These are phyloP conservation scores for Sarcophaga bullata DNA, from an alignment of 1,140 invertebrate genomes.

Conservation along the genomic window DNA sequence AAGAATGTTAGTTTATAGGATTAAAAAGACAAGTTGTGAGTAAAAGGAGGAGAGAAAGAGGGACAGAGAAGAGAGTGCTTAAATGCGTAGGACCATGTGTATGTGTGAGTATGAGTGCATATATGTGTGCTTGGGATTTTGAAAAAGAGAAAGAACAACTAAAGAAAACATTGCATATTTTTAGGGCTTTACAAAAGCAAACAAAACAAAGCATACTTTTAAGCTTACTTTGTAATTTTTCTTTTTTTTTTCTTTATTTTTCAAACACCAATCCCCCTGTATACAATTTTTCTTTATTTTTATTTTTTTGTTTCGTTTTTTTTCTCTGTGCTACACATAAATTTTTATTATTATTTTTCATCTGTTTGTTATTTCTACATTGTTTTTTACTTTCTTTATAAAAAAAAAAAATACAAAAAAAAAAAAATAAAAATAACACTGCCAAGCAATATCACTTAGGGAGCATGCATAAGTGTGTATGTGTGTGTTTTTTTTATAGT, in stretches of 20 bases:
- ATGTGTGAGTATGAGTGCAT: neutral
- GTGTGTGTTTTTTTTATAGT: neutral
- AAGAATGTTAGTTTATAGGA: slow-evolving; percentile 2
- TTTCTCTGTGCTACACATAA: neutral
- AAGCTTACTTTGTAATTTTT: slow-evolving; percentile 3
- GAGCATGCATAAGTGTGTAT: neutral
- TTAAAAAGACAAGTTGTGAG: slow-evolving; percentile 14
- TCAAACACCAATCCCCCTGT: neutral
- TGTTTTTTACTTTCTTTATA: slow-evolving; percentile 1
- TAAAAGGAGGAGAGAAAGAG: neutral
- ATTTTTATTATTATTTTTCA: slow-evolving; percentile 18
- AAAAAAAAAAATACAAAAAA: neutral
- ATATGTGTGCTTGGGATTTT: neutral
- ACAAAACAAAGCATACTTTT: slow-evolving; percentile 17
- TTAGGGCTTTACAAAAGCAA: slow-evolving; percentile 14
- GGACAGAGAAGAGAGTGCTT: neutral
- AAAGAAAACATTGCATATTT: slow-evolving; percentile 10
- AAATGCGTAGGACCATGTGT: neutral
- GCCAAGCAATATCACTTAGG: neutral
- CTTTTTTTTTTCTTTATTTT: neutral
- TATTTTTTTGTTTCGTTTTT: neutral
- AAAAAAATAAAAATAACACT: neutral
- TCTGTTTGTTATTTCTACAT: slow-evolving; percentile 6
- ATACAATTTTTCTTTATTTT: too few species aligned
- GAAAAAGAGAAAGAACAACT: neutral